phyloP scores from a whole-genome alignment of 2,113 vertebrate species.

The Ceyx melanurus region DNA sequence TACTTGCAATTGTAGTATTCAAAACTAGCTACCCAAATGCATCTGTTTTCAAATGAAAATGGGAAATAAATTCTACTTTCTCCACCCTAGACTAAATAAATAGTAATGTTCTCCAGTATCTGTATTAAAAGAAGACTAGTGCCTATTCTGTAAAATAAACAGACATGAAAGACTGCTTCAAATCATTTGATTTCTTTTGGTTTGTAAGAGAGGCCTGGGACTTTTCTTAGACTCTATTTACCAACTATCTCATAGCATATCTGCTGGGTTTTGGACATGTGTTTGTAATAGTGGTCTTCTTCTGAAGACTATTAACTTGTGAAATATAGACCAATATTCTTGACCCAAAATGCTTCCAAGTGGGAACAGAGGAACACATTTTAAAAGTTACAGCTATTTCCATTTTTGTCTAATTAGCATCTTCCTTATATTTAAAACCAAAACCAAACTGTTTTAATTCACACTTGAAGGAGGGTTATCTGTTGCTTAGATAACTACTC shows the following conservation, averaged over 20 bases:
- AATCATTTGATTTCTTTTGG: background rate
- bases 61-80: background rate
- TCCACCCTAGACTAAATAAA: background rate
- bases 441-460: background rate
- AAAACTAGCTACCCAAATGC: background rate
- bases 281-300: background rate
- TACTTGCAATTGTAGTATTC: background rate
- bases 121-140: background rate
- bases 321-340: background rate
- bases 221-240: background rate
- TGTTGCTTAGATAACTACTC: background rate
- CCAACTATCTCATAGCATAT: background rate
- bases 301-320: background rate
- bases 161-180: background rate
- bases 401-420: background rate
- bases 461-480: background rate
- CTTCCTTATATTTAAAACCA: background rate
- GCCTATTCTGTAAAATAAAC: background rate
- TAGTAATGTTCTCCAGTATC: background rate
- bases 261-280: background rate
- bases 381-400: background rate
- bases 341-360: background rate
- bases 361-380: background rate
- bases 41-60: background rate
- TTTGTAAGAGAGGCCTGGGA: background rate